Conservation (phyloP, 1,140 invertebrate species). For the Drosophila sechellia region DNA sequence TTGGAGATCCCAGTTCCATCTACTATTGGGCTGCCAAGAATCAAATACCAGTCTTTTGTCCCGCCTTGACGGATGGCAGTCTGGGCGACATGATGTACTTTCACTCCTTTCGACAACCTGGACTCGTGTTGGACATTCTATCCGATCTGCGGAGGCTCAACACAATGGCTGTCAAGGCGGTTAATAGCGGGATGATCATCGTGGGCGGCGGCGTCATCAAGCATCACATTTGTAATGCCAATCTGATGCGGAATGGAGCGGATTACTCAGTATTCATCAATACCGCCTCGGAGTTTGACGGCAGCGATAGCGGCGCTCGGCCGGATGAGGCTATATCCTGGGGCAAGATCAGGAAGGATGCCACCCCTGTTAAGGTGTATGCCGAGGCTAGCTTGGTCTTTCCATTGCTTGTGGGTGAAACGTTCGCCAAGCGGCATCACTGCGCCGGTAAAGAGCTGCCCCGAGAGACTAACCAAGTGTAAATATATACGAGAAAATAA, state of each 20-base stretch:
- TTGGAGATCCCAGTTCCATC: constrained; percentile 95
- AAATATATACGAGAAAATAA: constrained; percentile 38
- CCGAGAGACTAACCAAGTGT: constrained; percentile 25
- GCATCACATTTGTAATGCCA: constrained; percentile 99
- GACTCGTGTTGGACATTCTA: constrained; percentile 96
- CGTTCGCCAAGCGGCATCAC: constrained; percentile 91
- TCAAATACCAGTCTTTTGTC: constrained; percentile 99
- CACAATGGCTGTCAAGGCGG: constrained; percentile 96
- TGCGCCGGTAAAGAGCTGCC: constrained; percentile 47
- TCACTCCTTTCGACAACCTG: constrained; percentile 96
- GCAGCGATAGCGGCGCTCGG: constrained; percentile 98
- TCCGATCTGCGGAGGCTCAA: constrained; percentile 96
- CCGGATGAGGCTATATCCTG: constrained; percentile 99
- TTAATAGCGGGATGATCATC: constrained; percentile 98
- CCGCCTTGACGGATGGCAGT: constrained; percentile 98
- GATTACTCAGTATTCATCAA: constrained; percentile 98
- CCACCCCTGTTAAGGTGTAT: constrained; percentile 97
- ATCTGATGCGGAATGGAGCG: constrained; percentile 99
- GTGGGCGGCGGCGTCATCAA: constrained; percentile 98
- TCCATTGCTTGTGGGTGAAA: constrained; percentile 97
- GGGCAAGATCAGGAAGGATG: constrained; percentile 97
- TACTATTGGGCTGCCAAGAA: constrained; percentile 99
- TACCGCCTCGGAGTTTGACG: constrained; percentile 99
- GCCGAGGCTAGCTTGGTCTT: constrained; percentile 98
- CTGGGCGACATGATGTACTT: constrained; percentile 99